Percentiles rank a stretch among this genome's conserved stretches.
These are phyloP conservation scores for Lordiphosa mommai DNA, from an alignment of 1,140 invertebrate genomes.

Conservation along the genomic window DNA sequence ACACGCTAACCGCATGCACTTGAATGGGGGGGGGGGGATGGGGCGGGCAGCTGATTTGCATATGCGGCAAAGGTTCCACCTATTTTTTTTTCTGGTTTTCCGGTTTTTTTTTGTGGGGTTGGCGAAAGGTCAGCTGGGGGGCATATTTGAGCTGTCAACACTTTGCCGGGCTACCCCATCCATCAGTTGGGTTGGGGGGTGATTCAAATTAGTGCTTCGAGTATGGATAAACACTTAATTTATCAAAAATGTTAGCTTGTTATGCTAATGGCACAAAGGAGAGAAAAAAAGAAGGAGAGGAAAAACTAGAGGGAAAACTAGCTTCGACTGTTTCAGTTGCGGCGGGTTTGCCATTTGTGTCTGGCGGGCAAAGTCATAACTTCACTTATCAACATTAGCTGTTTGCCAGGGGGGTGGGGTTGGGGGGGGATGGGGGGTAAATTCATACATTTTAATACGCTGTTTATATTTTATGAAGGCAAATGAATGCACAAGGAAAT, in stretches of 20 bases:
- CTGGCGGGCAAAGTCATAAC: conserved; percentile 75
- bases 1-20: conserved; percentile 67
- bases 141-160: conserved; percentile 72
- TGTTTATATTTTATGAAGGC: conserved; percentile 77
- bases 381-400: conserved; percentile 78
- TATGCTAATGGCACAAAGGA: conserved; percentile 58
- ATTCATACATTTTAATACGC: conserved; percentile 76
- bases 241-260: conserved; percentile 66
- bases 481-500: conserved; percentile 77
- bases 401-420: conserved; percentile 23
- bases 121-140: no score
- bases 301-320: background rate
- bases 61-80: conserved; percentile 36
- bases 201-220: conserved; percentile 35
- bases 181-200: conserved; percentile 13
- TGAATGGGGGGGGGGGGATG: conserved; percentile 23
- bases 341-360: conserved; percentile 18
- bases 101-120: no score
- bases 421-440: conserved; percentile 16
- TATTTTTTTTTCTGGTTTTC: no score
- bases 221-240: conserved; percentile 74
- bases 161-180: conserved; percentile 19
- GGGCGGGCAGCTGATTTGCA: conserved; percentile 54
- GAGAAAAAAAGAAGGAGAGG: conserved; percentile 23
- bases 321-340: background rate